A percentile compares a stretch with the other conserved stretches of the same genome.
phyloP scores from a whole-genome alignment of 2,113 vertebrate genomes.

The Lophius piscatorius region DNA sequence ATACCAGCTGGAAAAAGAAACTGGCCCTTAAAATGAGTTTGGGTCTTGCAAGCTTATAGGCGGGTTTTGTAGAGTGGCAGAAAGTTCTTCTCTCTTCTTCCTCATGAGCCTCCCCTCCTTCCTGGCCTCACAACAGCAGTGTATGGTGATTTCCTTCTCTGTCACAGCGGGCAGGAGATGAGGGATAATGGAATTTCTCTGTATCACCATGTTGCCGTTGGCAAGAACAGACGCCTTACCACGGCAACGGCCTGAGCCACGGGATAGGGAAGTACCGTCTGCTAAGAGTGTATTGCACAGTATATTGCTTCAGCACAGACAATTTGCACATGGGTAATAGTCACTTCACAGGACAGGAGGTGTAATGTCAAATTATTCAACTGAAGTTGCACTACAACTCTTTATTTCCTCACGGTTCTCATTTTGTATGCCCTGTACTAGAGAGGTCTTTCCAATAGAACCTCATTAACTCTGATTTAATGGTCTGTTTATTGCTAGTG shows the following conservation, averaged over 20 bases:
- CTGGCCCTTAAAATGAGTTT: constrained; percentile 65
- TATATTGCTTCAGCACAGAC: constrained; percentile 48
- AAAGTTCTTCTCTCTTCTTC: constrained; percentile 63
- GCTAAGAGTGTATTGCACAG: no score
- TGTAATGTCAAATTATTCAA: no score
- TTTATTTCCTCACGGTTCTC: no score
- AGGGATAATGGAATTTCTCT: constrained; percentile 64
- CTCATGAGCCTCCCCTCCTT: constrained; percentile 66
- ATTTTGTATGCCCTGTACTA: no score
- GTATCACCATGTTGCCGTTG: constrained; percentile 30
- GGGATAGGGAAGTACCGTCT: no score
- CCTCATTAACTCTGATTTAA: no score
- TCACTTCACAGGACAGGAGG: no score
- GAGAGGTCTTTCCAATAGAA: no score
- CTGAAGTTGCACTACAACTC: no score
- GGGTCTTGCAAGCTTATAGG: constrained; percentile 47
- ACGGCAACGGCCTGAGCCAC: constrained; percentile 35
- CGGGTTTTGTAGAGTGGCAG: constrained; percentile 59
- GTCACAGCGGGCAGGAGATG: constrained; percentile 50
- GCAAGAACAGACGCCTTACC: constrained; percentile 43
- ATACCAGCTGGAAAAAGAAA: constrained; percentile 37
- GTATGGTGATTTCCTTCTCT: constrained; percentile 57
- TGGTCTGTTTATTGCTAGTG: no score
- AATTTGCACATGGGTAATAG: constrained; percentile 26
- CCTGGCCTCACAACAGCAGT: constrained; percentile 44